Conservation (phyloP, 2,888 invertebrate genomes). For the Nymphalis polychloros region DNA sequence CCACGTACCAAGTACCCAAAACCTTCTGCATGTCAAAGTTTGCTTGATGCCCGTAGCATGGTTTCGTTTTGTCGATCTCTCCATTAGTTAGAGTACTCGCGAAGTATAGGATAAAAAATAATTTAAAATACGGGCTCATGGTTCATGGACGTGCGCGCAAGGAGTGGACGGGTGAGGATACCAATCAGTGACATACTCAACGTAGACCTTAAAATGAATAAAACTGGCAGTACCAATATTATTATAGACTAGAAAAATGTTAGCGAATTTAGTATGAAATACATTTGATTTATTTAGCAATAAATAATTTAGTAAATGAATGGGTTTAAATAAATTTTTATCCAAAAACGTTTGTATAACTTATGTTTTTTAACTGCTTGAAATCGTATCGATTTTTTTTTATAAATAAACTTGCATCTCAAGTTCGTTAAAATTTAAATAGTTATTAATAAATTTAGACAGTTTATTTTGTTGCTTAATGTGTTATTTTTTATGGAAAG, state of each 20-base stretch:
- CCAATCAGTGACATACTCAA: background rate
- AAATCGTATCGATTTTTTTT: too few species aligned
- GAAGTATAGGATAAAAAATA: slow-evolving; percentile 41
- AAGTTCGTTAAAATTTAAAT: too few species aligned
- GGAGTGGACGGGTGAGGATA: slow-evolving; percentile 16
- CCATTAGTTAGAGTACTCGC: slow-evolving; percentile 35
- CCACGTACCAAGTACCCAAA: slow-evolving; percentile 66
- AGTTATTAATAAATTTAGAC: too few species aligned
- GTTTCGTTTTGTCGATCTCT: slow-evolving; percentile 45
- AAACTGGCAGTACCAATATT: background rate
- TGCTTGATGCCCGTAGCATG: slow-evolving; percentile 60
- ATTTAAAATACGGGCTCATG: slow-evolving; percentile 46
- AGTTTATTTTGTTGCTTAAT: too few species aligned
- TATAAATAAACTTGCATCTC: too few species aligned
- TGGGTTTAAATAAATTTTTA: too few species aligned
- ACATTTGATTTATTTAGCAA: background rate
- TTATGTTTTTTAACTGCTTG: too few species aligned
- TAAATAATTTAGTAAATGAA: too few species aligned
- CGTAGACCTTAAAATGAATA: background rate
- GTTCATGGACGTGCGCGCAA: slow-evolving; percentile 21
- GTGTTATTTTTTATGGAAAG: too few species aligned
- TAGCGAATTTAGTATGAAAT: background rate
- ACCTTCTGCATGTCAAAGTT: slow-evolving; percentile 58
- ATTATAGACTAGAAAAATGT: too few species aligned
- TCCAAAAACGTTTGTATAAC: too few species aligned